Conservation (phyloP, 1,140 invertebrate genomes). For the Diorhabda carinulata region DNA sequence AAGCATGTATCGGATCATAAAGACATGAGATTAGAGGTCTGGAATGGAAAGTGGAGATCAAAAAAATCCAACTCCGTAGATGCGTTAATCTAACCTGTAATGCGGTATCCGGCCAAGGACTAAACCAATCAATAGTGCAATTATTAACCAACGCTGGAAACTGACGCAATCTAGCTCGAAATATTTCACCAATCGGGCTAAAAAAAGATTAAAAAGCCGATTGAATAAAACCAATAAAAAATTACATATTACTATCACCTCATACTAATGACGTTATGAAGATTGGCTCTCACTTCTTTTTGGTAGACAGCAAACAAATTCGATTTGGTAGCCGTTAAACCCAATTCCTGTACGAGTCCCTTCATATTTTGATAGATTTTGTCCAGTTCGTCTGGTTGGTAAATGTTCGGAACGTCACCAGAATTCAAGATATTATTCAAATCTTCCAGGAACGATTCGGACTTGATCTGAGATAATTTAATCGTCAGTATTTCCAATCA, state of each 20-base stretch:
- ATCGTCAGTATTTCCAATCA: too few relatives aligned
- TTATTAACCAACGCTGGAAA: constrained; percentile 73
- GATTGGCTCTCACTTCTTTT: constrained; percentile 59
- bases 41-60: too few relatives aligned
- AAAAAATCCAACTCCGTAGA: too few relatives aligned
- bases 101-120: constrained; percentile 62
- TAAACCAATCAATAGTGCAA: constrained; percentile 75
- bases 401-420: constrained; percentile 67
- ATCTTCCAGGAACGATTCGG: constrained; percentile 65
- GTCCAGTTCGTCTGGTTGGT: constrained; percentile 60
- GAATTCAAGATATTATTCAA: constrained; percentile 66
- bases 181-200: constrained; percentile 66
- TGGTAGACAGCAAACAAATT: constrained; percentile 69
- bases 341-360: constrained; percentile 58
- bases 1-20: too few relatives aligned
- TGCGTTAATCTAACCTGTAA: constrained; percentile 48
- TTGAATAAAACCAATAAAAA: neutral
- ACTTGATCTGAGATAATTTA: constrained; percentile 52
- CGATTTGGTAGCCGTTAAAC: constrained; percentile 64
- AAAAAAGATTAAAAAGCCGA: constrained; percentile 19
- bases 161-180: constrained; percentile 62
- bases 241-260: constrained; percentile 48
- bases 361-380: constrained; percentile 60
- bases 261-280: constrained; percentile 63
- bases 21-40: too few relatives aligned